Base-by-base conservation (phyloP, 2,888 invertebrate genomes). In the Chymomyza fuscimana region DNA sequence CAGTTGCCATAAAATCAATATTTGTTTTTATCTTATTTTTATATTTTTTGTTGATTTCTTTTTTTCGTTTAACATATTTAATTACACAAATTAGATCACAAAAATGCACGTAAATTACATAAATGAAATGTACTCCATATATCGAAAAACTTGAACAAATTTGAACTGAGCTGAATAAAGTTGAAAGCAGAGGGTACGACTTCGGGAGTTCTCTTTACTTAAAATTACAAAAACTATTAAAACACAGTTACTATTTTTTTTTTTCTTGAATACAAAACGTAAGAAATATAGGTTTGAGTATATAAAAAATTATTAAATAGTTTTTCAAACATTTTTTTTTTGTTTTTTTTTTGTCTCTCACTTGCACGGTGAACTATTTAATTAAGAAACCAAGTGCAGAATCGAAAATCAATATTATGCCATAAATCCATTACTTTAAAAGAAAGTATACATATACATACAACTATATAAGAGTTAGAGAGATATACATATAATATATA, bases 11-110 rank as follows among this genome's bases (percentile, higher is more conserved):
- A 83, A 86, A 87, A 82, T 86, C 74, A 85, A 86, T 87, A 70
- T 16, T 72, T 74, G 69, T 52, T 73, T 77, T 77, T 72, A 66
- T 81, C 69, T 73, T 73, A 66, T 73, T 82, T 69, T 70, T 65
- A 54, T 54, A 54, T 76, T 60, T 64, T 67, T 65, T 59, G 15
- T 66, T 73, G 75, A 76, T 62, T 65, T 70, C 67, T 62, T 72
- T 80, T 81, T 82, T 83, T 87, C 66, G 70, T 82, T 84, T 88
- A 84, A 77, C 40, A 46, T 46, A 46, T 46, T 46, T 84, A 89
- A 82, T 87, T 89, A 89, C 87, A 89, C 84, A 88, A 88, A 88
- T 84, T 89, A 88, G 84, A 88, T 88, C 88, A 88, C 88, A 89
- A 88, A 88, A 88, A 88, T 88, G 89, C 88, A 89, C 88, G 80